Conservation (phyloP, 2,888 invertebrate species). For the Nemotelus pantherinus region DNA sequence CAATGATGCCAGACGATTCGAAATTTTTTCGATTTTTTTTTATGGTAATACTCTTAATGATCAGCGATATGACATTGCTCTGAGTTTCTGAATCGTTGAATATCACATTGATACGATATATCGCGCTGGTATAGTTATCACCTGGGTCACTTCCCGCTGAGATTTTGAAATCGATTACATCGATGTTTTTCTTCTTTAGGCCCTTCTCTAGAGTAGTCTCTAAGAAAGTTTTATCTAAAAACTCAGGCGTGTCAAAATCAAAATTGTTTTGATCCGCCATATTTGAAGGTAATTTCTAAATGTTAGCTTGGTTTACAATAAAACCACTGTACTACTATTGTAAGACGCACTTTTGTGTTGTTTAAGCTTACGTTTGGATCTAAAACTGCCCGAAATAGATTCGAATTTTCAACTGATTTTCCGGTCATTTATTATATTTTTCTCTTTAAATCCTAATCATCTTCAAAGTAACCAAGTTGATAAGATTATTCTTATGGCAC, state of each 20-base stretch:
- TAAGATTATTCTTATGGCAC: too few relatives aligned
- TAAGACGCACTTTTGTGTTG: too few relatives aligned
- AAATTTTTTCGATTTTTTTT: conserved; percentile 61
- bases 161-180: conserved; percentile 58
- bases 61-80: neutral
- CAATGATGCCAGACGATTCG: conserved; percentile 64
- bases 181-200: conserved; percentile 58
- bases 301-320: too few relatives aligned
- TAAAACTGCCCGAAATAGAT: too few relatives aligned
- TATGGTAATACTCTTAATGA: conserved; percentile 60
- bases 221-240: conserved; percentile 56
- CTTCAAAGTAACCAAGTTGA: too few relatives aligned
- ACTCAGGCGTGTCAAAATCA: neutral
- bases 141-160: conserved; percentile 42
- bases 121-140: conserved; percentile 42
- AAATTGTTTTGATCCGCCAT: neutral
- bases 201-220: conserved; percentile 61
- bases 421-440: too few relatives aligned
- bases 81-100: neutral
- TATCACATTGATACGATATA: conserved; percentile 32
- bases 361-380: too few relatives aligned
- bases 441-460: too few relatives aligned
- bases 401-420: too few relatives aligned
- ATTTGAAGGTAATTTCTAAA: neutral
- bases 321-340: too few relatives aligned